These are phyloP conservation scores for Salpingus planirostris DNA, from an alignment of 2,888 invertebrate genomes.

Conservation along the genomic window DNA sequence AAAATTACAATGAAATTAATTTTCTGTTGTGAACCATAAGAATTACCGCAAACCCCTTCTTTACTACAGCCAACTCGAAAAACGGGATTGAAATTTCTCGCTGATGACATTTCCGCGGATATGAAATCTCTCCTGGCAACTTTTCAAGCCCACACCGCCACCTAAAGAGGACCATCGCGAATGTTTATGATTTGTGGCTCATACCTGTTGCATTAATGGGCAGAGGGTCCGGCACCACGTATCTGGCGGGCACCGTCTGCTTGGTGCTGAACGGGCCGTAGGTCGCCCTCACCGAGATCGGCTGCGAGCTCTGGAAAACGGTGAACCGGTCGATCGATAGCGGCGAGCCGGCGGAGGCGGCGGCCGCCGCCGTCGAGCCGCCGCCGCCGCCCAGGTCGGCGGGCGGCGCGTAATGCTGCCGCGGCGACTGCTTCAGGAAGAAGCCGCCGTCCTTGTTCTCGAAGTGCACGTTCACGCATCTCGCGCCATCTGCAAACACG, in stretches of 20 bases:
- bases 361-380: no score
- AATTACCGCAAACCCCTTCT: no score
- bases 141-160: no score
- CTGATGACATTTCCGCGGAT: background rate
- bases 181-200: no score
- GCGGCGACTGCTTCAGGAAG: constrained; percentile 74
- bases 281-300: constrained; percentile 83
- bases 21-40: no score
- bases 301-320: constrained; percentile 83
- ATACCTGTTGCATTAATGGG: constrained; percentile 38
- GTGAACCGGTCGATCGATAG: constrained; percentile 83
- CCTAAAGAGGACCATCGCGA: no score
- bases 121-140: constrained; percentile 1
- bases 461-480: constrained; percentile 80
- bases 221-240: constrained; percentile 77
- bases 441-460: constrained; percentile 88
- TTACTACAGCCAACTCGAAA: no score
- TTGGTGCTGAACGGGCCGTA: constrained; percentile 94
- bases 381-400: constrained; percentile 20
- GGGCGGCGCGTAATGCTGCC: constrained; percentile 53
- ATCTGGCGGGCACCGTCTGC: constrained; percentile 85
- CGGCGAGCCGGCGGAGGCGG: constrained; percentile 52
- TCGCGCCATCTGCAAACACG: constrained; percentile 55
- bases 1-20: no score
- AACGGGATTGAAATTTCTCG: no score